Evolutionary conservation across 2,888 invertebrate species (phyloP), one percentile per base, ranked within the genome.

Genomic region (Drosophila mayaguana): DNA sequence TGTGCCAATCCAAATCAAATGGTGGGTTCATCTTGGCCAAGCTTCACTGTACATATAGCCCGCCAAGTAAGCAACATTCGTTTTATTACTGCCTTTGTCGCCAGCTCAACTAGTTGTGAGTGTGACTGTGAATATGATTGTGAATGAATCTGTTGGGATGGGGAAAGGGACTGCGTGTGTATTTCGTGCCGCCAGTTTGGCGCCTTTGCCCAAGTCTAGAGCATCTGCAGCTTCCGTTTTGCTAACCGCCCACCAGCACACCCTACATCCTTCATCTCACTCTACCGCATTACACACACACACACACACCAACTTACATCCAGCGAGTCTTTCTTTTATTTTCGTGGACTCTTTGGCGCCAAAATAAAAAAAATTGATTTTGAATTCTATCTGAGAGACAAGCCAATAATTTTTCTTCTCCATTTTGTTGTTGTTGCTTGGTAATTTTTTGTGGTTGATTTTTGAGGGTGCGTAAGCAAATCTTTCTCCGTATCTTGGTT

Each of bases 301-400:
- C 32, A 34, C 36, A 53, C 38, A 38, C 4, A 38, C 38, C n/a
- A n/a, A 54, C 40, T 25, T n/a, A 25, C 28, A 54, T 38, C n/a
- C 64, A 54, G 38, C 32, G 59, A 48, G 48, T 57, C 68, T 80
- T 76, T 62, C 72, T 75, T 70, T 84, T 89, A 85, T 88, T 88
- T 88, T 88, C 72, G 72, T 57, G 78, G 86, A 86, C 86, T 77
- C 64, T 28, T 63, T 78, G 86, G 89, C 86, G 86, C 86, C 86
- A 89, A 73, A 77, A 89, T 85, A 85, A 82, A 88, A 46, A 38
- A 46, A 25, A 46, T 46, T 46, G 25, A 46, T 46, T 46, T 25
- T 25, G 28, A 46, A 9, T 83, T 71, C 75, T 34, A 45, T 50
- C 48, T 51, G 66, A 53, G 66, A 53, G 68, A 66, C 51, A 64